Base-by-base conservation (phyloP, 2,888 invertebrate species). In the Dyspetes luteomarginatus region DNA sequence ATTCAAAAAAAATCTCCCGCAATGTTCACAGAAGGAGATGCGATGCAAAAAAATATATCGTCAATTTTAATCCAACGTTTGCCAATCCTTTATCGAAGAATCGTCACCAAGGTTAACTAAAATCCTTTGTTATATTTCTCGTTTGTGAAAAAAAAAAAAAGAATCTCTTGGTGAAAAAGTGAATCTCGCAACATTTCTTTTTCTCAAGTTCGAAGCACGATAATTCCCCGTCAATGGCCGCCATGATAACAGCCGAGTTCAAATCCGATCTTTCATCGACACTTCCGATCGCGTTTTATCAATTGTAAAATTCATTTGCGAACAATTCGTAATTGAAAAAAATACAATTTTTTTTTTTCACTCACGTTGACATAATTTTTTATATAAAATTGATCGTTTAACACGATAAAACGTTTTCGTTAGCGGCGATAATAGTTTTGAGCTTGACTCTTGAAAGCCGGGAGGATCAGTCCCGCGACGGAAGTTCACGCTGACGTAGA, bases 401-500 rank as follows among this genome's bases (percentile, higher is more conserved):
- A n/a, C 15, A 5, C n/a, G 4, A 15, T 45, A 9, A 15, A 4
- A n/a, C n/a, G n/a, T n/a, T 50, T 24, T 4, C 15, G 17, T 5
- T n/a, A n/a, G n/a, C n/a, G n/a, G 4, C 7, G 5, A 52, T 4
- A n/a, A 52, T 19, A 79, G 68, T 60, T 30, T 26, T 78, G 78
- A 82, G 52, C 22, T 48, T 60, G 78, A 30, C 65, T 80, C 43
- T 41, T 78, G 65, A 87, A 88, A 85, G 78, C 62, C 15, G 58
- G 58, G 52, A 36, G 72, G 19, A 17, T 41, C 36, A 67, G 58
- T n/a, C 9, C 43, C 52, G 45, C 60, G 75, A 24, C 86, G 85
- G 86, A 85, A 85, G 82, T 83, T 68, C 60, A 45, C 80, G 67
- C 71, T 86, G 86, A 88, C 87, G 88, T 86, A 89, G 86, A 83